Evolutionary conservation across 2,888 invertebrate species (phyloP).

Genomic region (Podotricha telesiphe): DNA sequence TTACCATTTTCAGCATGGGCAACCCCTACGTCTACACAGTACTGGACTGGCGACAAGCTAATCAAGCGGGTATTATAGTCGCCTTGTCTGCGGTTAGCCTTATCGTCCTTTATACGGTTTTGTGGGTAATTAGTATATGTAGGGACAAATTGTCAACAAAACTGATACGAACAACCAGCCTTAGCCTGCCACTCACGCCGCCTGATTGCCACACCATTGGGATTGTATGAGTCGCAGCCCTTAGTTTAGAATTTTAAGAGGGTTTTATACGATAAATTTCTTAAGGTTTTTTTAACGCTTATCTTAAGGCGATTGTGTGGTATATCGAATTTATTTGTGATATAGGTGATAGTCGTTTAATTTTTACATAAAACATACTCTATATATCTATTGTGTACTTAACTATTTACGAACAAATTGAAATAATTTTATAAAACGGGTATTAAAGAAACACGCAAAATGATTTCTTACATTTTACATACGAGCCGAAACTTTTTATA

Average conservation of each 20-base stretch:
- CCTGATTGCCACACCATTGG: slow-evolving; percentile 53
- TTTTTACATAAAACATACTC: neutral
- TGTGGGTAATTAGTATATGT: slow-evolving; percentile 60
- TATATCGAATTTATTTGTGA: slow-evolving; percentile 8
- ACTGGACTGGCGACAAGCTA: slow-evolving; percentile 88
- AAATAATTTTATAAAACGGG: neutral
- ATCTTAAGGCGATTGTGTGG: neutral
- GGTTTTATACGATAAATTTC: neutral
- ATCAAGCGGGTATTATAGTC: slow-evolving; percentile 79
- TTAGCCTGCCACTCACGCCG: slow-evolving; percentile 58
- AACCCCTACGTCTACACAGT: slow-evolving; percentile 88
- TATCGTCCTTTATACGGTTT: slow-evolving; percentile 56
- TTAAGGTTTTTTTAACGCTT: too few relatives aligned
- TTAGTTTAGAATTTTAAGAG: neutral
- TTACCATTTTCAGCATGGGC: slow-evolving; percentile 78
- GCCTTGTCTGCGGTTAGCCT: slow-evolving; percentile 56
- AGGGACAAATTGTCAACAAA: slow-evolving; percentile 60
- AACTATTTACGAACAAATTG: neutral
- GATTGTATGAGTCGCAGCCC: slow-evolving; percentile 46
- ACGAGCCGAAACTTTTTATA: neutral
- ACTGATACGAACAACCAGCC: slow-evolving; percentile 60
- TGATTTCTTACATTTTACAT: neutral
- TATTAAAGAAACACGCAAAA: neutral
- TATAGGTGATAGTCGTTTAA: neutral
- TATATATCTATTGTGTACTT: neutral